These are phyloP conservation scores for Austrolebias charrua DNA, from an alignment of 2,797 vertebrate genomes.

Conservation along the genomic window DNA sequence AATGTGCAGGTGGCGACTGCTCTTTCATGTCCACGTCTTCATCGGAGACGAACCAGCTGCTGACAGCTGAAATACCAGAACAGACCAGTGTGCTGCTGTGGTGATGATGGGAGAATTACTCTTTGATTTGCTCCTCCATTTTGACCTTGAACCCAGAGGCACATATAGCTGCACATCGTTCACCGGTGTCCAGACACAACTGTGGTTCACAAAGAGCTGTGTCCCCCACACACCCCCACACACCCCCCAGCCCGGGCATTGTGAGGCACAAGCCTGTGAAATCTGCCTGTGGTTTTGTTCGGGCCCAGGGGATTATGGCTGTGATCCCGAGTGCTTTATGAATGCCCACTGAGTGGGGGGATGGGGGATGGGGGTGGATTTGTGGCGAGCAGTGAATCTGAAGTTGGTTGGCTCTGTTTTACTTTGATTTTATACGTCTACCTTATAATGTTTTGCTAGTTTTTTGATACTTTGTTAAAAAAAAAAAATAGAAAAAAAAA, in stretches of 20 bases:
- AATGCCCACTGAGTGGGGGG: slow-evolving; percentile 43
- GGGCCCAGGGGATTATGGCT: slow-evolving; percentile 70
- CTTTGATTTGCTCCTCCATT: slow-evolving; percentile 44
- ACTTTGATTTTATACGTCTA: too few relatives aligned
- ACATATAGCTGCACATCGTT: slow-evolving; percentile 27
- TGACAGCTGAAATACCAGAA: slow-evolving; percentile 76
- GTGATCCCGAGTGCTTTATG: slow-evolving; percentile 49
- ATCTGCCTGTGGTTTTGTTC: slow-evolving; percentile 71
- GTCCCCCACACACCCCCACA: slow-evolving; percentile 32
- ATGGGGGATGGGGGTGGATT: slow-evolving; percentile 19
- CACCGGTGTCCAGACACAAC: slow-evolving; percentile 46
- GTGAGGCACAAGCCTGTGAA: slow-evolving; percentile 72
- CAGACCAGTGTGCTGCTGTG: slow-evolving; percentile 43
- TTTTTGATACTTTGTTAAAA: too few relatives aligned
- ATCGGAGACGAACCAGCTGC: slow-evolving; percentile 56
- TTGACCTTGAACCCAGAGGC: slow-evolving; percentile 53
- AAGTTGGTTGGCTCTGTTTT: slow-evolving; percentile 26
- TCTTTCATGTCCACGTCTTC: slow-evolving; percentile 59
- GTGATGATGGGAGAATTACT: slow-evolving; percentile 46
- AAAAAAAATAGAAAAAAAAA: too few relatives aligned
- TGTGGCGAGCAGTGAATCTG: slow-evolving; percentile 25
- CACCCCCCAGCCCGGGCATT: slow-evolving; percentile 49
- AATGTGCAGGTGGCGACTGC: slow-evolving; percentile 75
- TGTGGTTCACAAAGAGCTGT: slow-evolving; percentile 48
- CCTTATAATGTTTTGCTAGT: too few relatives aligned